Evolutionary conservation across 1,140 invertebrate genomes (phyloP), one percentile per base, ranked within the genome.

Genomic region (Episyrphus balteatus): DNA sequence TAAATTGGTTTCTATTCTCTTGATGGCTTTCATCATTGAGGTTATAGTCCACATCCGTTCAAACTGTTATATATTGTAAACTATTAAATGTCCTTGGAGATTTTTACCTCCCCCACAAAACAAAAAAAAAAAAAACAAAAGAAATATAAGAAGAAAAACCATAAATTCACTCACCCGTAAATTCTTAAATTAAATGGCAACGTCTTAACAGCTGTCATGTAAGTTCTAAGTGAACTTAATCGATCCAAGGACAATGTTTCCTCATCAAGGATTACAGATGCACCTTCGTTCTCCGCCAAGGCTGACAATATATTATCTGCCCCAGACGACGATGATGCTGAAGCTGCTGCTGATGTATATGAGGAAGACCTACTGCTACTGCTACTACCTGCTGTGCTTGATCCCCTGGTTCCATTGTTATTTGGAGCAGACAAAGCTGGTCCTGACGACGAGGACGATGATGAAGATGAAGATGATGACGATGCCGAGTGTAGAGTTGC

Each of bases 121-220:
- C 21, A 26, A 8, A 26, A 26, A 26, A 5, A 26, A 26, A 26
- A 26, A 26, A n/a, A n/a, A n/a, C n/a, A n/a, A n/a, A 34, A 9
- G 32, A 34, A 8, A 34, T 8, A 37, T n/a, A 3, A 10, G 10
- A 37, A 15, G 36, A 13, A 15, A 37, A 37, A n/a, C 36, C 13
- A 37, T n/a, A n/a, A 37, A 37, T 18, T 32, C 40, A 60, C 65
- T 68, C 48, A 68, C 66, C 65, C 65, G 37, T 68, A 68, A 45
- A 68, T 66, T 46, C 61, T 58, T 42, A 66, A 62, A 58, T 65
- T 65, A 46, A 68, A 68, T 43, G 66, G 66, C 53, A 68, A 53
- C 42, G 61, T 62, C 60, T 63, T 68, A 51, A 68, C 60, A 5
- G 63, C 61, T 32, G 63, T 61, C 58, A 61, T 68, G 47, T 66